Percentiles rank a stretch among this genome's conserved stretches.
These are phyloP conservation scores for Orchesella flavescens DNA, from an alignment of 2,888 invertebrate species.

Conservation along the genomic window DNA sequence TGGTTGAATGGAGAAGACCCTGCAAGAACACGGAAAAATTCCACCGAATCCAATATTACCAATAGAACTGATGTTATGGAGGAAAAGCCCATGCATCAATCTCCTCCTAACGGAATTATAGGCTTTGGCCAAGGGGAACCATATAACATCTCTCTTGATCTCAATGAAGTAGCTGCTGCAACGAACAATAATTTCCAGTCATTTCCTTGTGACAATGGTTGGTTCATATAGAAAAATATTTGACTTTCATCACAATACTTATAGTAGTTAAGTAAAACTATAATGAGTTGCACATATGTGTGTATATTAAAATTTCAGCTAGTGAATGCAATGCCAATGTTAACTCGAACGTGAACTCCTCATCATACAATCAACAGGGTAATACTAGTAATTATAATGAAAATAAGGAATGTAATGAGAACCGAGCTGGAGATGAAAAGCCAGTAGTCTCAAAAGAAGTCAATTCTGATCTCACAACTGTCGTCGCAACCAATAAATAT, in stretches of 20 bases:
- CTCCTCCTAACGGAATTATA: slow-evolving; percentile 44
- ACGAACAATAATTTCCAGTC: slow-evolving; percentile 47
- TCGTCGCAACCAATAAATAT: not conserved
- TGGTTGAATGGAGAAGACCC: slow-evolving; percentile 81
- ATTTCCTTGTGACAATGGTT: slow-evolving; percentile 48
- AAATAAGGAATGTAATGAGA: not conserved
- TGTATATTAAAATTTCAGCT: slow-evolving; percentile 19
- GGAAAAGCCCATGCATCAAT: slow-evolving; percentile 19
- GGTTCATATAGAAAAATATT: not conserved
- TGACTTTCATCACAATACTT: not conserved
- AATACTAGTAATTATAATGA: slow-evolving; percentile 16
- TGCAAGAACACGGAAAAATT: slow-evolving; percentile 56
- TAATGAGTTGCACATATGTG: not conserved
- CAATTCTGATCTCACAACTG: not conserved
- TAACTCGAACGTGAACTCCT: not conserved
- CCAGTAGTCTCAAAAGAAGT: not conserved
- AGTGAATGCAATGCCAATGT: slow-evolving; percentile 25
- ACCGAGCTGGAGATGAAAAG: not conserved
- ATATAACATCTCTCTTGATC: slow-evolving; percentile 51
- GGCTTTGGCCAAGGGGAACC: slow-evolving; percentile 48
- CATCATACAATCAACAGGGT: slow-evolving; percentile 41
- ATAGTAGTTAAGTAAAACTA: not conserved
- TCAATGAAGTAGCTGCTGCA: slow-evolving; percentile 45
- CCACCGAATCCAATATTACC: slow-evolving; percentile 41
- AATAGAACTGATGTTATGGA: not conserved